Conservation (phyloP, 2,113 vertebrate genomes). For the Oxygymnocypris stewartii region DNA sequence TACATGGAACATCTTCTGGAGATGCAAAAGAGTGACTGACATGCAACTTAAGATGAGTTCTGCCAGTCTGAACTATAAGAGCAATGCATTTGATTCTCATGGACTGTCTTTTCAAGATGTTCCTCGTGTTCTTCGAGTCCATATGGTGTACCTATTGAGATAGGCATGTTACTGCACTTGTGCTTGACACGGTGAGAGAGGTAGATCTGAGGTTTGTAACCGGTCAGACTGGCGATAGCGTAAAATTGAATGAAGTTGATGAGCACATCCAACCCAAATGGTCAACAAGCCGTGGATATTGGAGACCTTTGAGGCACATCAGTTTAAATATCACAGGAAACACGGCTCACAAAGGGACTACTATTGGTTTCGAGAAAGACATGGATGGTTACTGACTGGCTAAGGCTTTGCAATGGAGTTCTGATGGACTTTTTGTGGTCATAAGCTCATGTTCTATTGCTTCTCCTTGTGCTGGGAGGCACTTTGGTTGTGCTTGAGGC, state of each 20-base stretch:
- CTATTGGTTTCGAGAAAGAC: background rate
- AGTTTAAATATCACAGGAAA: conserved; percentile 10
- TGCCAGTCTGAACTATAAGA: background rate
- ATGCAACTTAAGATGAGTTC: background rate
- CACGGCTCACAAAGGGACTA: background rate
- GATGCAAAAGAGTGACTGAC: background rate
- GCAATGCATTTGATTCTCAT: background rate
- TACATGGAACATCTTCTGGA: background rate
- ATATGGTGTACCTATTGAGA: background rate
- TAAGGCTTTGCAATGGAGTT: conserved; percentile 17
- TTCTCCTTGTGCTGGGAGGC: conserved; percentile 67
- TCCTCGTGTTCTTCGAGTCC: background rate
- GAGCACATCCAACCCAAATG: background rate
- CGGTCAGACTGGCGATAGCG: background rate
- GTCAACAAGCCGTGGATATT: background rate
- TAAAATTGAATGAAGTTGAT: background rate
- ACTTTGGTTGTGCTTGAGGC: conserved; percentile 68
- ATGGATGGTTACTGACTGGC: background rate
- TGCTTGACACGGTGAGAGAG: conserved; percentile 28
- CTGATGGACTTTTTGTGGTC: conserved; percentile 1
- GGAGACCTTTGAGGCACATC: conserved; percentile 23
- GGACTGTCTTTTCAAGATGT: background rate
- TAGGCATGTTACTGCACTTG: background rate
- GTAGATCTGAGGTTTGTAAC: conserved; percentile 18
- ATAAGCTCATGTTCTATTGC: conserved; percentile 63